Evolutionary conservation across 2,113 vertebrate genomes (phyloP), one percentile per base, ranked within the genome.

Genomic region (Sebastes fasciatus): DNA sequence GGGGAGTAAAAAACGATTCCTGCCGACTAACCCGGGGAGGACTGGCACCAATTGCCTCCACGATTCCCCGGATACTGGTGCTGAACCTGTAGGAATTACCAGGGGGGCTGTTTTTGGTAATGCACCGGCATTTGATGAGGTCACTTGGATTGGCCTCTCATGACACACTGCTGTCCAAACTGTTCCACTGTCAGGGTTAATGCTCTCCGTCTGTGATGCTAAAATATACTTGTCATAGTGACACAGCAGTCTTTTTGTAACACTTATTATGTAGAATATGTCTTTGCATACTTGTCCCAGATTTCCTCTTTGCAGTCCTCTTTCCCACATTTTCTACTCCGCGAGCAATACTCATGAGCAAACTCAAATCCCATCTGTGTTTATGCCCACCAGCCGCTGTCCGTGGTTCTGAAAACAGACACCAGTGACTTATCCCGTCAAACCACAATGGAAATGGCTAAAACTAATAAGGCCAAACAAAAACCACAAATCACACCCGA

Each of bases 1-100:
- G 67, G 68, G 81, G 52, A 61, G 77, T 21, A 76, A 76, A 78
- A 52, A 73, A 2, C 8, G 4, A 76, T 79, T 78, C 12, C 60
- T 60, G 69, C 48, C 52, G 74, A 71, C 49, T 71, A 23, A 45
- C 66, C 48, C 9, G 8, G 52, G 14, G 40, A 64, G 5, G 40
- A 49, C 40, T 57, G 23, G 61, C 40, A 42, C 34, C 66, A 42
- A 4, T 8, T 17, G n/a, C 45, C 48, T 77, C 49, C 72, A 23
- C 6, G 14, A 71, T 8, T 71, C 55, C 79, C 79, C 42, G 23
- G 63, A 73, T 13, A 49, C 55, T 54, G 6, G 2, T 14, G 8
- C 16, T 21, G 8, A 67, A 51, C 66, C 49, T 14, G 12, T 51
- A 54, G 74, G 69, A 55, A 62, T 74, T 6, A 46, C 58, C 13